These are phyloP conservation scores for Thysanoteuthis rhombus DNA, from an alignment of 2,888 invertebrate species.

Conservation along the genomic window DNA sequence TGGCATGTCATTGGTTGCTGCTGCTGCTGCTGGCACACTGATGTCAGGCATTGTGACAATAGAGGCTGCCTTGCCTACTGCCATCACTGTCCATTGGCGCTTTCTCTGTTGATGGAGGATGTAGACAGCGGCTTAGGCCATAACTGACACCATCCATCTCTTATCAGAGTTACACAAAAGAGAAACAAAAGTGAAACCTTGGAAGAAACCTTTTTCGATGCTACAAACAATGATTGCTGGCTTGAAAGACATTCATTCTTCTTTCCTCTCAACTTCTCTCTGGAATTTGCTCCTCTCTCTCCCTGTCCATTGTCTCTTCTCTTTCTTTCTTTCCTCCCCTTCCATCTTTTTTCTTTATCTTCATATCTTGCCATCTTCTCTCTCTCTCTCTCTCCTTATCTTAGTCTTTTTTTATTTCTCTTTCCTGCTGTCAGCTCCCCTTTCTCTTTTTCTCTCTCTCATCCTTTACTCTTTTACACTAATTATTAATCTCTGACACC, in stretches of 20 bases:
- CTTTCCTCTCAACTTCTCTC: too few relatives aligned
- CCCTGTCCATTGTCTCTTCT: too few relatives aligned
- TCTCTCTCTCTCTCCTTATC: neutral
- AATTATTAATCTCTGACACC: too few relatives aligned
- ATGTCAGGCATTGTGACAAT: neutral
- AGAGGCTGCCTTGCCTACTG: neutral
- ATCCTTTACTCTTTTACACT: neutral
- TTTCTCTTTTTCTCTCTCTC: neutral
- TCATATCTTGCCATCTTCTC: too few relatives aligned
- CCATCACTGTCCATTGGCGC: neutral
- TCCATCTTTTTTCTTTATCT: neutral
- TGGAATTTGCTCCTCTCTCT: too few relatives aligned
- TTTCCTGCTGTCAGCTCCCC: too few relatives aligned
- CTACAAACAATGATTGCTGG: too few relatives aligned
- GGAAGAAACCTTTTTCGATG: neutral
- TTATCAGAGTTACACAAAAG: neutral
- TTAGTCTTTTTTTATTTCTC: neutral
- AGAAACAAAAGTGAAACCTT: neutral
- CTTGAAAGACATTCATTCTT: too few relatives aligned
- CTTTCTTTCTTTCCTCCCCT: too few relatives aligned
- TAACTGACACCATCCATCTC: neutral
- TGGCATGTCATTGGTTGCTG: neutral
- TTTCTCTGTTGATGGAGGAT: neutral
- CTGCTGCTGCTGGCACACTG: neutral
- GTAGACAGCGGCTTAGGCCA: neutral